These are phyloP conservation scores for Tetraodon nigroviridis DNA, from an alignment of 2,113 vertebrate species.

Conservation along the genomic window DNA sequence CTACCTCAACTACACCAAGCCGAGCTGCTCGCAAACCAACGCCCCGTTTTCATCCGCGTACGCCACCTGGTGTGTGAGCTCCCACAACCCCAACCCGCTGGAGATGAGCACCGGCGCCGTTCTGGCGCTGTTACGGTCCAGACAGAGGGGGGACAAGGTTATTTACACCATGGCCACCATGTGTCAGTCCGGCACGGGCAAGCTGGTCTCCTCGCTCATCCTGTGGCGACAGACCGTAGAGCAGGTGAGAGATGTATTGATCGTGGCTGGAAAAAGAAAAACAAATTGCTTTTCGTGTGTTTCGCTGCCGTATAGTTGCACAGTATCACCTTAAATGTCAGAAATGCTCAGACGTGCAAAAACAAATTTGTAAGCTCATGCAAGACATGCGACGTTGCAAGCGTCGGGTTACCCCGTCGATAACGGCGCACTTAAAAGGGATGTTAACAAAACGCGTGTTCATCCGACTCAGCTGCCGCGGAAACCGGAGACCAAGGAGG, in stretches of 20 bases:
- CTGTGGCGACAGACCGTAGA: constrained; percentile 86
- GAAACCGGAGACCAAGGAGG: constrained; percentile 88
- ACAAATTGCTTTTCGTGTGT: too few relatives aligned
- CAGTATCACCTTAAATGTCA: too few relatives aligned
- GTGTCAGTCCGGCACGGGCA: constrained; percentile 85
- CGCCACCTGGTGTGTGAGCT: constrained; percentile 89
- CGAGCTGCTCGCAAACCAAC: constrained; percentile 81
- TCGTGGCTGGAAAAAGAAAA: background rate
- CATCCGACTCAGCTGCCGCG: constrained; percentile 79
- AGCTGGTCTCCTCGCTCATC: constrained; percentile 87
- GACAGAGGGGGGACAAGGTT: constrained; percentile 83
- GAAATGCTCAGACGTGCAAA: constrained; percentile 24
- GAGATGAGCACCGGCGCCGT: constrained; percentile 87
- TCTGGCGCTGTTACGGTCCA: constrained; percentile 88
- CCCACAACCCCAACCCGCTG: constrained; percentile 91
- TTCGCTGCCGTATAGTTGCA: too few relatives aligned
- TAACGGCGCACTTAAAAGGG: constrained; percentile 40
- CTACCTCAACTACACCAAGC: constrained; percentile 96
- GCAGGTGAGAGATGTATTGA: constrained; percentile 77
- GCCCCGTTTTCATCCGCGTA: constrained; percentile 87
- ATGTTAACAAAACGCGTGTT: constrained; percentile 61
- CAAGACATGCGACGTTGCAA: constrained; percentile 29
- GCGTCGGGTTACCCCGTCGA: constrained; percentile 53
- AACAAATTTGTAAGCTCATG: constrained; percentile 41
- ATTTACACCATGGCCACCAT: constrained; percentile 91